Conservation (phyloP, 2,113 vertebrate species). For the Raja brachyura region DNA sequence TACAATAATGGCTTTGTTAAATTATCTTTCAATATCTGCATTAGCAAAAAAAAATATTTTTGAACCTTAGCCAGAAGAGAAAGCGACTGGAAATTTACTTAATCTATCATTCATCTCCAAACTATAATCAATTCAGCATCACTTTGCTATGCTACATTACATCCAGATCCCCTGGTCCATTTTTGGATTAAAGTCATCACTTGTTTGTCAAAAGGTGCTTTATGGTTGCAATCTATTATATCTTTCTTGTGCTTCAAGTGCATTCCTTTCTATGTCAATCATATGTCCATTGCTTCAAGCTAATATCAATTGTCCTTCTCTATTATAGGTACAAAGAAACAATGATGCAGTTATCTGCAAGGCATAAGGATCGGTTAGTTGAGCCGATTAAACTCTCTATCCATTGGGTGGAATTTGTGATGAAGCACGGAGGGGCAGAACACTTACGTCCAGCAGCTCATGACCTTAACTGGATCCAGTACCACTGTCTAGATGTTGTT, state of each 20-base stretch:
- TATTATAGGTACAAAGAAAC: constrained; percentile 75
- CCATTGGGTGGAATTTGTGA: constrained; percentile 86
- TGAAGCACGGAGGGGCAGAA: constrained; percentile 79
- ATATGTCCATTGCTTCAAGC: background rate
- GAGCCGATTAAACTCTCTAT: constrained; percentile 78
- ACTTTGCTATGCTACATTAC: background rate
- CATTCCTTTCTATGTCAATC: background rate
- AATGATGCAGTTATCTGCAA: constrained; percentile 66
- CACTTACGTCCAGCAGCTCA: constrained; percentile 74
- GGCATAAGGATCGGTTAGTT: constrained; percentile 75
- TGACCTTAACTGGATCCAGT: constrained; percentile 83
- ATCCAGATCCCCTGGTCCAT: background rate
- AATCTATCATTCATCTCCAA: background rate
- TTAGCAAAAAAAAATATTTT: background rate
- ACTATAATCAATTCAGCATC: no score
- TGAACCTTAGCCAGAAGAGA: background rate
- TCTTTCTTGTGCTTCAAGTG: background rate
- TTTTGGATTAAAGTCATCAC: background rate
- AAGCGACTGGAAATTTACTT: background rate
- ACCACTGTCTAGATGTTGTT: constrained; percentile 76
- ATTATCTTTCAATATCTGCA: background rate
- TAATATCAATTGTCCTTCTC: background rate
- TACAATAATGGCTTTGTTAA: background rate
- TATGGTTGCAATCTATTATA: background rate
- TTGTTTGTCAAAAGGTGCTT: background rate